Base-by-base conservation (phyloP, 2,113 vertebrate species). In the Eulemur macaco region DNA sequence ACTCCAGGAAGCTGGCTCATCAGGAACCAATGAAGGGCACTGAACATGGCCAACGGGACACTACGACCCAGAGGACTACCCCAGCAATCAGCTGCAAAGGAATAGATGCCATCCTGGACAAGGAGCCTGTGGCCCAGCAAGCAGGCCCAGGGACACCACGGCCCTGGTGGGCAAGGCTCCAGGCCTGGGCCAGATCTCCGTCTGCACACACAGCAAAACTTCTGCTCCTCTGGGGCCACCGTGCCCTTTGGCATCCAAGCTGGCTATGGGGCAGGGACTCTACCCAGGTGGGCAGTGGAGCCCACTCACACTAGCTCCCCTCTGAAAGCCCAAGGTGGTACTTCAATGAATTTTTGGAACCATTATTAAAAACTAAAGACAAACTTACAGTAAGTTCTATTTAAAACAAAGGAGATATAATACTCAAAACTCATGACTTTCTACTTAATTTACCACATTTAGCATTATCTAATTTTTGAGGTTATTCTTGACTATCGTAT, bases 331-430 rank as follows among this genome's bases (percentile, higher is more conserved):
- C 4, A 3, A 6, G 37, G 52, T 37, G 63, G 76, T n/a, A 50
- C 42, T 84, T 37, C 54, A 17, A 85, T 58, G 86, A 76, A 81
- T 42, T 64, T 27, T n/a, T 54, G 58, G 63, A 52, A 15, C 69
- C 27, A 52, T 47, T 69, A 71, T 56, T 18, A 92, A 95, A 66
- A 87, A 60, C 17, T 56, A 83, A 68, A 58, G n/a, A 54, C 11
- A 88, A 69, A 69, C 50, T 39, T 82, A 91, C n/a, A 78, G 4
- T 15, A 39, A 58, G 42, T 21, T 39, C 31, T 37, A 37, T 1
- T 80, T 56, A 52, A 52, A 96, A 89, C 74, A 84, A 74, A 89
- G 80, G 73, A 85, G 81, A 95, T 34, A 18, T 39, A n/a, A 45
- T 66, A 64, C 50, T 94, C 14, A 74, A 56, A 85, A 56, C 29